These are phyloP conservation scores for Allobates femoralis DNA, from an alignment of 2,797 vertebrate genomes.

Conservation along the genomic window DNA sequence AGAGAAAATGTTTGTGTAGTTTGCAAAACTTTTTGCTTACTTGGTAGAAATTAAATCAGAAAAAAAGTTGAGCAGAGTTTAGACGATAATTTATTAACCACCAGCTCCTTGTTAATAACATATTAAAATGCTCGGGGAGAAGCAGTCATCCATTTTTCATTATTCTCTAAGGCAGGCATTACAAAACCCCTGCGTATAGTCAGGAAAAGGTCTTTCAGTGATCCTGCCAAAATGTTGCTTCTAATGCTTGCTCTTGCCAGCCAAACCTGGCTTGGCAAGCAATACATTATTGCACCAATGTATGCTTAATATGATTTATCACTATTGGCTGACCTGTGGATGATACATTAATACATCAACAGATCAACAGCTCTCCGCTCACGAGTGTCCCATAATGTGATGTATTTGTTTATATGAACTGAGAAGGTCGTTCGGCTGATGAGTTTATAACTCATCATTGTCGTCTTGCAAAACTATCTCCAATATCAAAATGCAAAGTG, in stretches of 20 bases:
- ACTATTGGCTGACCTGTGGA: not conserved
- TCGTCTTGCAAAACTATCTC: not conserved
- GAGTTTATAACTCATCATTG: constrained; percentile 51
- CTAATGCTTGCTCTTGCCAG: constrained; percentile 38
- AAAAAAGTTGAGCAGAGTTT: constrained; percentile 35
- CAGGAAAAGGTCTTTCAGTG: constrained; percentile 50
- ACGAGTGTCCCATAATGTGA: constrained; percentile 49
- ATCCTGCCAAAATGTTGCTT: constrained; percentile 43
- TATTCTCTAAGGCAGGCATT: constrained; percentile 38
- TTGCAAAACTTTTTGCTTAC: constrained; percentile 26
- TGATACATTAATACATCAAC: constrained; percentile 57
- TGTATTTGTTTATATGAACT: constrained; percentile 65
- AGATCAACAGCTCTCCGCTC: constrained; percentile 55
- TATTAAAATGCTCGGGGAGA: constrained; percentile 50
- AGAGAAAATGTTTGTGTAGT: not conserved
- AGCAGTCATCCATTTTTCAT: constrained; percentile 51
- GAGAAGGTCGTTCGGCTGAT: constrained; percentile 51
- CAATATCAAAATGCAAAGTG: constrained; percentile 5
- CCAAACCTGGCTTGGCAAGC: constrained; percentile 28
- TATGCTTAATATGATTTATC: constrained; percentile 61
- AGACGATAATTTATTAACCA: constrained; percentile 38
- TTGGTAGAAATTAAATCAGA: constrained; percentile 25
- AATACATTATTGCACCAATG: not conserved
- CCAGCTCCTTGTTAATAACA: constrained; percentile 36
- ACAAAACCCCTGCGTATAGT: constrained; percentile 46